These are phyloP conservation scores for Gallinago media DNA, from an alignment of 2,113 vertebrate species.

Conservation along the genomic window DNA sequence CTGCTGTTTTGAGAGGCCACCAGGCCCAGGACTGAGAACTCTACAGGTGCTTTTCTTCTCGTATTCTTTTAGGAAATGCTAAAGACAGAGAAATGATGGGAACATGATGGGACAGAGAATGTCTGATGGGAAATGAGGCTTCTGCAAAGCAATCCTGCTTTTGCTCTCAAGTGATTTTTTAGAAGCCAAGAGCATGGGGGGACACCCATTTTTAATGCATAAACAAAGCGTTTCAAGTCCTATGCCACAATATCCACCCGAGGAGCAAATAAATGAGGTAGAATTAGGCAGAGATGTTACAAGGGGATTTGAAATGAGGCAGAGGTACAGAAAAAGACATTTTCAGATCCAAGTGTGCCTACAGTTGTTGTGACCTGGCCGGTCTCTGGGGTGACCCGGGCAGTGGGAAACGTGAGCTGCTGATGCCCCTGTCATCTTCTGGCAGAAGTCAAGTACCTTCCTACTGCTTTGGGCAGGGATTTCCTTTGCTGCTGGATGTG, in stretches of 20 bases:
- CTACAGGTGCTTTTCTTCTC: background rate
- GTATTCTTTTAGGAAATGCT: background rate
- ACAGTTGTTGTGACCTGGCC: rapidly evolving
- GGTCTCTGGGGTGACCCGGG: background rate
- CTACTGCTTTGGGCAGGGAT: background rate
- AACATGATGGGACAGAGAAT: no score
- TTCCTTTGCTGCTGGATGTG: slow-evolving; percentile 7
- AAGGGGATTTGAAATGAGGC: background rate
- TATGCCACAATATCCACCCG: background rate
- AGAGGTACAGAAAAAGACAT: background rate
- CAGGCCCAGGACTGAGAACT: background rate
- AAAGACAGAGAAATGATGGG: background rate
- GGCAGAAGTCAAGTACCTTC: background rate
- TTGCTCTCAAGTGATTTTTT: background rate
- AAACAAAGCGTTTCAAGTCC: background rate
- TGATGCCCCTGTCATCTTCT: background rate
- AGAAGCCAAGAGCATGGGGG: background rate
- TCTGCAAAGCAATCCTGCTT: background rate
- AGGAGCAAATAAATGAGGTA: background rate
- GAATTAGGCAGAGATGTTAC: background rate
- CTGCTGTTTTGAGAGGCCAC: background rate
- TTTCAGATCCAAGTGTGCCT: background rate
- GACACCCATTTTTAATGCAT: background rate
- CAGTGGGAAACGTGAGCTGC: background rate
- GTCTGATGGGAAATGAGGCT: background rate